These are phyloP conservation scores for Hylyphantes graminicola DNA, from an alignment of 1,140 invertebrate species.

Conservation along the genomic window DNA sequence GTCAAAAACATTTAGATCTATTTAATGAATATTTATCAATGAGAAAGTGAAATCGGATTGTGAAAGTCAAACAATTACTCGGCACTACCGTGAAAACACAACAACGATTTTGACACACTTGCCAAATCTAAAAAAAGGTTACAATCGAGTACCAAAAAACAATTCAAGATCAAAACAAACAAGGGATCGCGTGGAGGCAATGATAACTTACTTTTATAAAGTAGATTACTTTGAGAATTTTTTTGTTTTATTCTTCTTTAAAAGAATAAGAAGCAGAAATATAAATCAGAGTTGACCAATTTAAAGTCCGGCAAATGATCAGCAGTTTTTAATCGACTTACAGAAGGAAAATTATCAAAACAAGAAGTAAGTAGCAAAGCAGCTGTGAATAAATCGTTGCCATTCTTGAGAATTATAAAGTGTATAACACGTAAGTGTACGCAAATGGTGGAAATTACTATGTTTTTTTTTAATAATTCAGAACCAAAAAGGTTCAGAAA, in stretches of 20 bases:
- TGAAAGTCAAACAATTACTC: constrained; percentile 42
- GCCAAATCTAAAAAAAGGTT: constrained; percentile 60
- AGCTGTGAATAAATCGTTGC: constrained; percentile 38
- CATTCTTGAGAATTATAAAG: neutral
- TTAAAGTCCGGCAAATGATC: constrained; percentile 12
- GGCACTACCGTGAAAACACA: constrained; percentile 7
- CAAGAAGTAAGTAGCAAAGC: constrained; percentile 53
- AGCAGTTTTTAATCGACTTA: neutral
- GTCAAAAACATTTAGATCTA: too few species aligned
- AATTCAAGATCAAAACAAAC: constrained; percentile 27
- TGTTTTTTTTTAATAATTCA: too few species aligned
- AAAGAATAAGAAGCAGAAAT: neutral
- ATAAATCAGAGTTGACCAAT: neutral
- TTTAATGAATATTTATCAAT: neutral
- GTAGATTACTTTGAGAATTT: too few species aligned
- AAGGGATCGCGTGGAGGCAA: too few species aligned
- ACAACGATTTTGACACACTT: constrained; percentile 56
- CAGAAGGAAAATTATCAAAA: constrained; percentile 41
- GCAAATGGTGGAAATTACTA: too few species aligned
- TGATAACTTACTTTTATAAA: too few species aligned
- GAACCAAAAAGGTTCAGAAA: too few species aligned
- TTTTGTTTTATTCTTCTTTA: neutral
- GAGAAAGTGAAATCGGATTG: constrained; percentile 12
- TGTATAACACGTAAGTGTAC: neutral
- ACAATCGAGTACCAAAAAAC: constrained; percentile 47